Conservation (phyloP, 2,113 vertebrate genomes). For the Athene noctua region DNA sequence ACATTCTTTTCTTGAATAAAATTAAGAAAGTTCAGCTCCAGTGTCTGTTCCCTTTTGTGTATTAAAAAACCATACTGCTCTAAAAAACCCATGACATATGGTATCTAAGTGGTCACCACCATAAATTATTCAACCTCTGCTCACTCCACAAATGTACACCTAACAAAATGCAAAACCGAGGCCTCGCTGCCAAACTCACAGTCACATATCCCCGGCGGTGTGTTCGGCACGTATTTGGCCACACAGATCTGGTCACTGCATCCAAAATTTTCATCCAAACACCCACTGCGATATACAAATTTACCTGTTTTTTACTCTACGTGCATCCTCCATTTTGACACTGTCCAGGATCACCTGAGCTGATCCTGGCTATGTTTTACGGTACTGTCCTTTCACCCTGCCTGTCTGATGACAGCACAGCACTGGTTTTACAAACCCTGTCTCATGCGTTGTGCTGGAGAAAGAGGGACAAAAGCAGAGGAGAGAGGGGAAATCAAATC, state of each 20-base stretch:
- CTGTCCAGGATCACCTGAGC: not conserved
- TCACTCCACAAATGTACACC: constrained; percentile 19
- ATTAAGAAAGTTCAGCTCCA: not conserved
- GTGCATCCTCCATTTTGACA: not conserved
- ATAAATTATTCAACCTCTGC: constrained; percentile 64
- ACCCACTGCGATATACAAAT: not conserved
- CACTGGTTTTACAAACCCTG: not conserved
- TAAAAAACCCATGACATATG: constrained; percentile 36
- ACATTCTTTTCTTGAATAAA: not conserved
- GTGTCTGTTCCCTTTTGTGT: constrained; percentile 41
- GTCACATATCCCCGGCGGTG: rapidly evolving
- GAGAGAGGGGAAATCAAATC: not conserved
- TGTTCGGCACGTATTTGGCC: not conserved
- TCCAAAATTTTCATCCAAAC: not conserved
- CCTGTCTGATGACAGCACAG: not conserved
- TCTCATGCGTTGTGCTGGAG: not conserved
- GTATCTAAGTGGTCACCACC: constrained; percentile 39
- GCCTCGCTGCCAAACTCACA: not conserved
- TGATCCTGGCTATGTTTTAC: not conserved
- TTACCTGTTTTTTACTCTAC: not conserved
- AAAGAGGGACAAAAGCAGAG: not conserved
- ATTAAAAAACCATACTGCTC: constrained; percentile 18
- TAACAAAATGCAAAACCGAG: constrained; percentile 42
- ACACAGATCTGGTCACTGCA: not conserved
- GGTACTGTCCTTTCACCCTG: not conserved